A percentile compares a stretch with the other conserved stretches of the same genome.
These are phyloP conservation scores for Drosophila pseudotakahashii DNA, from an alignment of 2,888 invertebrate species.

Conservation along the genomic window DNA sequence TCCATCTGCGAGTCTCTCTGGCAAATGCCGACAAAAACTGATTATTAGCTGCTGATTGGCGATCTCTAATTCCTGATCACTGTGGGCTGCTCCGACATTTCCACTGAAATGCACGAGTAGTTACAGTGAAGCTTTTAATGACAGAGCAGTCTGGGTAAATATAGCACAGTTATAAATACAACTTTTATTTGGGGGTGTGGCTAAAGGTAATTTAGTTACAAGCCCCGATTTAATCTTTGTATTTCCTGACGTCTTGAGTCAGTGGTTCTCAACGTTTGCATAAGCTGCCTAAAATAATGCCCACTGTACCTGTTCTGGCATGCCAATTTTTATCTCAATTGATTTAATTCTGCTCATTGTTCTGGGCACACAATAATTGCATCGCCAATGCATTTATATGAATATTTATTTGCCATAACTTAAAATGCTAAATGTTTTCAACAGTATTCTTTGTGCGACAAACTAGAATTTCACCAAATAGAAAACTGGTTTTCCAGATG, in stretches of 20 bases:
- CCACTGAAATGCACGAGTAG: neutral
- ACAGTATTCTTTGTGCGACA: constrained; percentile 41
- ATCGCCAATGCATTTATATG: constrained; percentile 24
- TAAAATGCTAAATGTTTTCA: constrained; percentile 63
- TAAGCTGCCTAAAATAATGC: neutral
- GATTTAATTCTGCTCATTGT: constrained; percentile 53
- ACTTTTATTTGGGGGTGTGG: constrained; percentile 15
- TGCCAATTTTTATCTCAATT: constrained; percentile 50
- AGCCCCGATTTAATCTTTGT: neutral
- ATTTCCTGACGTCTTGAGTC: neutral
- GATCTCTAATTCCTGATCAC: constrained; percentile 27
- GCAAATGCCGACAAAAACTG: constrained; percentile 32
- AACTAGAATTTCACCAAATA: constrained; percentile 66
- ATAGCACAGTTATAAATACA: constrained; percentile 22
- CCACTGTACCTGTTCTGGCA: constrained; percentile 10
- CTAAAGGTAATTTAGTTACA: constrained; percentile 17
- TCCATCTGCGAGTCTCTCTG: constrained; percentile 41
- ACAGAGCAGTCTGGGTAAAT: neutral
- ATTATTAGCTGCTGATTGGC: constrained; percentile 33
- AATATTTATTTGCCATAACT: constrained; percentile 47
- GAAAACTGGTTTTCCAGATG: constrained; percentile 64
- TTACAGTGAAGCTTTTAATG: constrained; percentile 22
- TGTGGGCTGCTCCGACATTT: constrained; percentile 22
- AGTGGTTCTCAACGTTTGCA: neutral
- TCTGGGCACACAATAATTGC: constrained; percentile 60